A percentile compares a stretch with the other conserved stretches of the same genome.
Evolutionary conservation across 2,113 vertebrate genomes (phyloP).

Genomic region (Pandion haliaetus): DNA sequence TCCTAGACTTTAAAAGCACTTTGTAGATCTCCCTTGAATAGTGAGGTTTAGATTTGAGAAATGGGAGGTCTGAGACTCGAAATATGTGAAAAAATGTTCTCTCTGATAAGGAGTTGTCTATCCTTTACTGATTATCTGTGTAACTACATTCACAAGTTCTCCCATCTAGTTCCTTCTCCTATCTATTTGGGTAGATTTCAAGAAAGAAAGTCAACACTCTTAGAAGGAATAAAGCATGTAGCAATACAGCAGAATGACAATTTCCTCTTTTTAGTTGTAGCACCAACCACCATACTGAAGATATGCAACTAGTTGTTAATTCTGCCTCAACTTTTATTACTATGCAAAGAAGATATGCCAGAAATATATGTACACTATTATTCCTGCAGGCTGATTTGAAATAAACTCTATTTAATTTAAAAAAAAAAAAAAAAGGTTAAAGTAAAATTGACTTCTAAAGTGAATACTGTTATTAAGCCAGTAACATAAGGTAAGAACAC

Average conservation of each 20-base stretch:
- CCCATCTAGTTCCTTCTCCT: background rate
- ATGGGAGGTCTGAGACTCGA: background rate
- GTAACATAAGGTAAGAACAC: background rate
- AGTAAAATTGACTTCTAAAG: constrained; percentile 26
- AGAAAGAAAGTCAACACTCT: background rate
- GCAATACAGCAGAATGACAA: background rate
- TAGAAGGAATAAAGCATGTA: background rate
- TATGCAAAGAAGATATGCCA: background rate
- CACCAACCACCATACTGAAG: background rate
- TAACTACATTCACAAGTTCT: background rate
- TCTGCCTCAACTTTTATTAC: background rate
- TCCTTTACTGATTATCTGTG: background rate
- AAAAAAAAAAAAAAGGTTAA: background rate
- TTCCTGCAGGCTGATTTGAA: background rate
- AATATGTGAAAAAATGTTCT: background rate
- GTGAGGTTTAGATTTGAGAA: background rate
- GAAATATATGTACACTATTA: background rate
- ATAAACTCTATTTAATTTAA: background rate
- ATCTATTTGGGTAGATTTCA: background rate
- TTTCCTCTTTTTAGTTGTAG: background rate
- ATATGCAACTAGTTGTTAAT: background rate
- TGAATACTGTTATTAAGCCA: background rate
- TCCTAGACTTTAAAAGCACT: background rate
- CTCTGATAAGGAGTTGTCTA: background rate
- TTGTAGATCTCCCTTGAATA: background rate